Evolutionary conservation across 2,888 invertebrate species (phyloP).

Genomic region (Troglohyphantes excavatus): DNA sequence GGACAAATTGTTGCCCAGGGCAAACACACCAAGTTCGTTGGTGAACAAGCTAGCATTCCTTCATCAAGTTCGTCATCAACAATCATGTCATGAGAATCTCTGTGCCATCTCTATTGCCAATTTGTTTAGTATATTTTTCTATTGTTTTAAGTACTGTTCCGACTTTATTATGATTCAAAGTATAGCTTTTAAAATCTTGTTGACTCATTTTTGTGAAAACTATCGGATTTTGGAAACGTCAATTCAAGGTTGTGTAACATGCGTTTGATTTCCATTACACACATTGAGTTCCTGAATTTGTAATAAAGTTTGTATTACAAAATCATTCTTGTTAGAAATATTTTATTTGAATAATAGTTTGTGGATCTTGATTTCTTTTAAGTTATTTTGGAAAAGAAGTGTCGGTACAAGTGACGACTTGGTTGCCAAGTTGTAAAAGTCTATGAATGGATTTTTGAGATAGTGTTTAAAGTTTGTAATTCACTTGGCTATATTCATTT

Average conservation of each 20-base stretch:
- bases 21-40: constrained; percentile 90
- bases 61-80: constrained; percentile 25
- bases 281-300: constrained; percentile 1
- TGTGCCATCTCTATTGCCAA: constrained; percentile 39
- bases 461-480: too few relatives aligned
- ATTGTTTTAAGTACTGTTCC: constrained; percentile 18
- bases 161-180: constrained; percentile 6
- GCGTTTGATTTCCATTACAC: not conserved
- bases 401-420: too few relatives aligned
- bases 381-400: too few relatives aligned
- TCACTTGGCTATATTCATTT: too few relatives aligned
- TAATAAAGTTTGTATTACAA: not conserved
- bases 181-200: constrained; percentile 20
- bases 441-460: too few relatives aligned
- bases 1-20: constrained; percentile 90
- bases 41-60: constrained; percentile 65
- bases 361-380: too few relatives aligned
- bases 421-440: too few relatives aligned
- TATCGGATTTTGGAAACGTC: not conserved
- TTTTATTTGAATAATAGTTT: too few relatives aligned
- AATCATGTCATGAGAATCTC: constrained; percentile 14
- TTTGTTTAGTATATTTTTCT: constrained; percentile 27
- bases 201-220: not conserved
- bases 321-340: not conserved
- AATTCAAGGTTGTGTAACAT: not conserved